Evolutionary conservation across 2,888 invertebrate genomes (phyloP), one percentile per base, ranked within the genome.

Genomic region (Ferdinandea cuprea): DNA sequence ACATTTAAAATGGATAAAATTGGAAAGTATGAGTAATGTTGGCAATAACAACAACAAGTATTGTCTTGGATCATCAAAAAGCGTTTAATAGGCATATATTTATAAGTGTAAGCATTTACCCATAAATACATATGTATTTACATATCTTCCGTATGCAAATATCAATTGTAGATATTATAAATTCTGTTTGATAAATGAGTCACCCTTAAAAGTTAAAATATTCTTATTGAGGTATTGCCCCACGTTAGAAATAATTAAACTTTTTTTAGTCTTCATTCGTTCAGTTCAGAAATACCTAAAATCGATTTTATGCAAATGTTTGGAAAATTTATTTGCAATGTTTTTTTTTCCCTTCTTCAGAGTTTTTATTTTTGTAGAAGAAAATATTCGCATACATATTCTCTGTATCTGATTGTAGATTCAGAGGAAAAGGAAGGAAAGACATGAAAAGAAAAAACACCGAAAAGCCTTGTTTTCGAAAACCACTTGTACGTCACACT

Each of bases 291-390:
- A 76, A 81, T 69, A 56, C 46, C 65, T 66, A 69, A 81, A 81
- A 69, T 81, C 80, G 80, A 81, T 81, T 81, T 74, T 81, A 81
- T 81, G 76, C 76, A 81, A 81, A 81, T 81, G 74, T 63, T 81
- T 63, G 52, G 52, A 13, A 69, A 65, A 63, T 76, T 76, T 76
- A 63, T 76, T 76, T 76, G 46, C 63, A 37, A 81, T 81, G 69
- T 58, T 48, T 76, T 19, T 48, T 42, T 44, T 50, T 17, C 15
- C 37, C 63, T 76, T 65, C 56, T 61, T 73, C 59, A n/a, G 40
- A 58, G 35, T 79, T 68, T 76, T 65, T 35, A 76, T 76, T 74
- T 79, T 74, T 56, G n/a, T n/a, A 59, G 72, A 66, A 79, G 72
- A 59, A 32, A 66, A 63, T 37, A 46, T 35, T 30, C 52, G 32